phyloP scores from a whole-genome alignment of 2,113 vertebrate species.

The Ariopsis seemanni region DNA sequence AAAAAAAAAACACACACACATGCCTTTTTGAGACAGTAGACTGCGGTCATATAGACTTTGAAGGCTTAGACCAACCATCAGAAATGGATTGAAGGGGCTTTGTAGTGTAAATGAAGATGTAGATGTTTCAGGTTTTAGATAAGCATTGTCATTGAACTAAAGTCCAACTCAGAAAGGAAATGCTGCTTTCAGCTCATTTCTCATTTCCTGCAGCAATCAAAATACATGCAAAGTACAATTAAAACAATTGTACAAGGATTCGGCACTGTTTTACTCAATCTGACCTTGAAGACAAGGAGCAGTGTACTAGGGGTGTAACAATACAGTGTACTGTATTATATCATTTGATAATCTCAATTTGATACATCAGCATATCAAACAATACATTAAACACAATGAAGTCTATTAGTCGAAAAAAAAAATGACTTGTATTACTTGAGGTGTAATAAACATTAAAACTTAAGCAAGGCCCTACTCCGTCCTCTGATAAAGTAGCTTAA shows the following conservation, averaged over 20 bases:
- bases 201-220: neutral
- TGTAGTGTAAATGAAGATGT: slow-evolving; percentile 10
- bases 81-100: neutral
- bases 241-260: neutral
- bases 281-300: slow-evolving; percentile 6
- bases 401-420: neutral
- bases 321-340: neutral
- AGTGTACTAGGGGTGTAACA: neutral
- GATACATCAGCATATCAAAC: neutral
- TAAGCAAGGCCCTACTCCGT: neutral
- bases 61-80: neutral
- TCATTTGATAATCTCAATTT: neutral
- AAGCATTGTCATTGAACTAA: slow-evolving; percentile 10
- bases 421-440: neutral
- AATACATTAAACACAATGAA: neutral
- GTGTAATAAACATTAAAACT: neutral
- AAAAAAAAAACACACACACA: neutral
- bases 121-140: neutral
- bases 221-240: slow-evolving; percentile 4
- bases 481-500: neutral
- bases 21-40: neutral
- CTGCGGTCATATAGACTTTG: neutral
- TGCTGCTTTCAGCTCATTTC: slow-evolving; percentile 15
- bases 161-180: neutral
- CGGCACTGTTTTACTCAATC: neutral